A percentile compares a stretch with the other conserved stretches of the same genome.
phyloP scores from a whole-genome alignment of 2,113 vertebrate genomes.

The Sinosuthora webbiana region DNA sequence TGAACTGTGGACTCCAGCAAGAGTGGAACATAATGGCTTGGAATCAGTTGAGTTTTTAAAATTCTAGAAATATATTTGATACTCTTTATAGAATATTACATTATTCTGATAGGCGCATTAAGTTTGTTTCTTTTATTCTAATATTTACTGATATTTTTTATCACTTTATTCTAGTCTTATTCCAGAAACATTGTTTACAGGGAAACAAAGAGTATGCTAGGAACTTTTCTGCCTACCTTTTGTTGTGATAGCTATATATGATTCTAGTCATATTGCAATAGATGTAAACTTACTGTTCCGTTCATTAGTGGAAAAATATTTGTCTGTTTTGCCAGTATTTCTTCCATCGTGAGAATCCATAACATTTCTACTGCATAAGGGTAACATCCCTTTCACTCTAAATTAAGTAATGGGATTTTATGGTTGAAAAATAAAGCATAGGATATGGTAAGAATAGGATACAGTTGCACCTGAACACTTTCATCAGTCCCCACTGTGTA shows the following conservation, averaged over 20 bases:
- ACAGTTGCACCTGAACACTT: background rate
- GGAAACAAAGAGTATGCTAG: background rate
- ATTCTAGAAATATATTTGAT: background rate
- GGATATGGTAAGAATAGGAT: background rate
- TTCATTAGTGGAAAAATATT: background rate
- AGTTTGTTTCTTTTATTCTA: background rate
- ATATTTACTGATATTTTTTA: background rate
- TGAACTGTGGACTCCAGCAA: background rate
- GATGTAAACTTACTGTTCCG: background rate
- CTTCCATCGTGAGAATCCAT: background rate
- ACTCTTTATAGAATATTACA: background rate
- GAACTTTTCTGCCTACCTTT: background rate
- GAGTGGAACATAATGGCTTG: background rate
- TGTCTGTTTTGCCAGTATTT: background rate
- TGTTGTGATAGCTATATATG: background rate
- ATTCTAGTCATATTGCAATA: background rate
- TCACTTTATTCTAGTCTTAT: background rate
- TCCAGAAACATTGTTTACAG: background rate
- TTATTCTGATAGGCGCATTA: background rate
- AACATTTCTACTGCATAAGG: background rate
- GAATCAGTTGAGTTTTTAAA: background rate
- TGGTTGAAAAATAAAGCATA: background rate
- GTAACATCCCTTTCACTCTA: background rate
- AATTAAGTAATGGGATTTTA: background rate
- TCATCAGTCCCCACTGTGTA: background rate